Conservation (phyloP, 2,797 vertebrate species). For the Manis pentadactyla region DNA sequence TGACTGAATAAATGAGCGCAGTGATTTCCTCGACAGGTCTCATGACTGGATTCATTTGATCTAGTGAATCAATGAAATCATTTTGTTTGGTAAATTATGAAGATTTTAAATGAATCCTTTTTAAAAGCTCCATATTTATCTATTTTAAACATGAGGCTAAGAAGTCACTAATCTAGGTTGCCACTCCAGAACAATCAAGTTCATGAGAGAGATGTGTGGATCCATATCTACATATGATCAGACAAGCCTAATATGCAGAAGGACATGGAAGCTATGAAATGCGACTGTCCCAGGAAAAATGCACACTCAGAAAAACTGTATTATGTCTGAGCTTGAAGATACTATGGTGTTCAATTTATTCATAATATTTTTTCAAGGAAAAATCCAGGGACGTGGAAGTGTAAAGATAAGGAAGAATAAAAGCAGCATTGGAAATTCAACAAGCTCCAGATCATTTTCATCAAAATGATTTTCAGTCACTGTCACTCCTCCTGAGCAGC, state of each 20-base stretch:
- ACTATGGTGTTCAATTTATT: not conserved
- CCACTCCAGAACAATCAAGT: not conserved
- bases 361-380: constrained; percentile 33
- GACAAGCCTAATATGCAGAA: not conserved
- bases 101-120: not conserved
- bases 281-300: not conserved
- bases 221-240: not conserved
- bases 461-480: constrained; percentile 69
- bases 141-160: constrained; percentile 21
- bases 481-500: not conserved
- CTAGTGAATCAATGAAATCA: not conserved
- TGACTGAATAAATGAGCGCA: not conserved
- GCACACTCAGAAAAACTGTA: not conserved
- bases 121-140: not conserved
- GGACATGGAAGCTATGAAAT: not conserved
- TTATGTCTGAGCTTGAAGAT: not conserved
- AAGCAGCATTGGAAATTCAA: constrained; percentile 40
- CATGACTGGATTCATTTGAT: not conserved
- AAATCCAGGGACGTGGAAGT: not conserved
- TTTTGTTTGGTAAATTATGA: not conserved
- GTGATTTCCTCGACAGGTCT: not conserved
- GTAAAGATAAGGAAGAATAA: constrained; percentile 38
- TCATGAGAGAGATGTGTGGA: not conserved
- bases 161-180: not conserved
- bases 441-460: constrained; percentile 66